Percentiles rank a stretch among this genome's conserved stretches.
phyloP scores from a whole-genome alignment of 2,113 vertebrate species.

The Cairina moschata region DNA sequence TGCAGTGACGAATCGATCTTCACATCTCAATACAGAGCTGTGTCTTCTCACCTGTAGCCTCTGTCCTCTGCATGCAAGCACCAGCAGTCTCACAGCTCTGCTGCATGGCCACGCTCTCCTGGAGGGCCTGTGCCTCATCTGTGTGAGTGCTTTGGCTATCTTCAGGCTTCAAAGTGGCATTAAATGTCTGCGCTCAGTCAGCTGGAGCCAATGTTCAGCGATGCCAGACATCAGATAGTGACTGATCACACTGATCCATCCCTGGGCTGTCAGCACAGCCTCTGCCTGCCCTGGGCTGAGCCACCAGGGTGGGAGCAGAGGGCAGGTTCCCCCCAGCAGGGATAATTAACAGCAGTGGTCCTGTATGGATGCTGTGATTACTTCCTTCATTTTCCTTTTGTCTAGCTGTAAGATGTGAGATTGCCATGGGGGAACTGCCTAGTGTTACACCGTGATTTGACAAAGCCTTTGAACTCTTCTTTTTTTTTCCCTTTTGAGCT shows the following conservation, averaged over 20 bases:
- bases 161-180: background rate
- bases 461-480: no score
- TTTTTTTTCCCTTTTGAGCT: no score
- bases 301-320: background rate
- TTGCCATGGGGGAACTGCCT: background rate
- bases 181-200: background rate
- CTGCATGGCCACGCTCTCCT: background rate
- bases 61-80: background rate
- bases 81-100: background rate
- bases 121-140: background rate
- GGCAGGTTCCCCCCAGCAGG: background rate
- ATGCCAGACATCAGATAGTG: background rate
- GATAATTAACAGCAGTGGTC: background rate
- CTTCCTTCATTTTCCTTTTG: background rate
- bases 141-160: background rate
- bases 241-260: background rate
- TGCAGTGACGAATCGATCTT: background rate
- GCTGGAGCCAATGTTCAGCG: background rate
- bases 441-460: no score
- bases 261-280: background rate
- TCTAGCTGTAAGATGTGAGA: background rate
- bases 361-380: background rate
- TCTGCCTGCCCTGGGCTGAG: background rate
- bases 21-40: fast-evolving
- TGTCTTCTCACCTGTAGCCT: background rate